Conservation (phyloP, 2,797 vertebrate genomes). For the Myiotriccus ornatus region DNA sequence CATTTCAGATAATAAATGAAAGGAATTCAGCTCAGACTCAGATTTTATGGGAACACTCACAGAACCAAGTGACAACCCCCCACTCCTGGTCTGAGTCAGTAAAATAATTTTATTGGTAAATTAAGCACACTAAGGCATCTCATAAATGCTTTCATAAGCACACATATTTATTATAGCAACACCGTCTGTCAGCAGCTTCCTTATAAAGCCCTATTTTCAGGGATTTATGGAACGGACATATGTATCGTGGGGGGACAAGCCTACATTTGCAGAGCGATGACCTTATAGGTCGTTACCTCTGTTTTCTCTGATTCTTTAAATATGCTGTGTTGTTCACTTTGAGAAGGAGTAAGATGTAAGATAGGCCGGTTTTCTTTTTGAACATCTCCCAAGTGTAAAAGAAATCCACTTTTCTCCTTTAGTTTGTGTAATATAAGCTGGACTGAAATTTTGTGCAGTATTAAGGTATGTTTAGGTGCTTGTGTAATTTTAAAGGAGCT, state of each 20-base stretch:
- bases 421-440: background rate
- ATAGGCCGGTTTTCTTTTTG: background rate
- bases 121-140: background rate
- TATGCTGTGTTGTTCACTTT: constrained; percentile 1
- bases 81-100: background rate
- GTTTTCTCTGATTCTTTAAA: constrained; percentile 8
- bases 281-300: constrained; percentile 20
- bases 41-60: background rate
- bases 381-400: background rate
- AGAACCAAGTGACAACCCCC: background rate
- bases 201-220: constrained; percentile 34
- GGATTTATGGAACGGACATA: constrained; percentile 39
- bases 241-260: constrained; percentile 41
- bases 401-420: background rate
- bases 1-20: background rate
- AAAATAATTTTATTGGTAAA: constrained; percentile 6
- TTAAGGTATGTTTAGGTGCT: background rate
- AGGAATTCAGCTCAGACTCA: background rate
- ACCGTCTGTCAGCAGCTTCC: constrained; percentile 34
- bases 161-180: constrained; percentile 37
- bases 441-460: background rate
- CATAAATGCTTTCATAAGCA: constrained; percentile 43
- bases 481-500: background rate
- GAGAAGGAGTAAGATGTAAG: background rate
- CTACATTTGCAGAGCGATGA: background rate